Conservation (phyloP, 2,113 vertebrate species). For the Phylloscopus trochilus region DNA sequence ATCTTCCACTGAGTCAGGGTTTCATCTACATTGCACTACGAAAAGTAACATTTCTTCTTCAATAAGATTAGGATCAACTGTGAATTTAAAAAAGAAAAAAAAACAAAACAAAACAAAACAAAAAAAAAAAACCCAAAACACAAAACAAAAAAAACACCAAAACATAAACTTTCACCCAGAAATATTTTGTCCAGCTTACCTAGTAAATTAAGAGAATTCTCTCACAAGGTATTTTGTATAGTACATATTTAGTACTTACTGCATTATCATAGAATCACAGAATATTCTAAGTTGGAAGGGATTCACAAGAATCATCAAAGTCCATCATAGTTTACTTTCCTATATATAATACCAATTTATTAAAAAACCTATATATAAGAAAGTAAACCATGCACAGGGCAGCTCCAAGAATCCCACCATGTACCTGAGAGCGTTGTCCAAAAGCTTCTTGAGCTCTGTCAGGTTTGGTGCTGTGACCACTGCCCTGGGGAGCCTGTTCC, state of each 20-base stretch:
- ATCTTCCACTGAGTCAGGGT: neutral
- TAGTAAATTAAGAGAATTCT: neutral
- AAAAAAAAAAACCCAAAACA: too few relatives aligned
- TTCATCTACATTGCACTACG: neutral
- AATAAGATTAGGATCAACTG: neutral
- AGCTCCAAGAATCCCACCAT: neutral
- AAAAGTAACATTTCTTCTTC: neutral
- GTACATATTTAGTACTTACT: neutral
- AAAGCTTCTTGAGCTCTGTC: neutral
- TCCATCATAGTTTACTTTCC: neutral
- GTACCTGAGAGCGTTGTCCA: neutral
- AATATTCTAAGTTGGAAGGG: neutral
- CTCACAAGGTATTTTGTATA: neutral
- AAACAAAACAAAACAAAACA: too few relatives aligned
- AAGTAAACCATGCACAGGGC: neutral
- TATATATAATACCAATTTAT: neutral
- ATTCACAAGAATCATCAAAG: neutral
- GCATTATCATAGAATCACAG: neutral
- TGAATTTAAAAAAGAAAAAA: neutral
- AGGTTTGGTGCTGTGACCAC: neutral
- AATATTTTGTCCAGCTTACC: neutral
- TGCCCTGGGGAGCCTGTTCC: neutral
- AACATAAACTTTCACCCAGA: neutral
- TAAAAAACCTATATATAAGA: neutral
- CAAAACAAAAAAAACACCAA: too few relatives aligned